Conservation (phyloP, 2,797 vertebrate species). For the Rhincodon typus region DNA sequence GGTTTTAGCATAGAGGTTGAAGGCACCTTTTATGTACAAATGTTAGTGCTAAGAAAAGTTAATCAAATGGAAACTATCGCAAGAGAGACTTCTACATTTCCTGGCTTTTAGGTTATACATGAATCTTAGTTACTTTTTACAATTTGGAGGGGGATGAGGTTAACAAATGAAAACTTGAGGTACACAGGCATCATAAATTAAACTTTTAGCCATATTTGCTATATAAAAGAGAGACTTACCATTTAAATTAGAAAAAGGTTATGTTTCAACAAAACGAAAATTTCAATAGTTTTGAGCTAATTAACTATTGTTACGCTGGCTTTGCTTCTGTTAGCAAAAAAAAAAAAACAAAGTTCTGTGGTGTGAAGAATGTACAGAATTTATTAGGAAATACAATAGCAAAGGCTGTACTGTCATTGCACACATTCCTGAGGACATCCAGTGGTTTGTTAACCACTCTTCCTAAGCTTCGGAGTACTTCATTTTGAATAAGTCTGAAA, state of each 20-base stretch:
- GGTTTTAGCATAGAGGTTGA: neutral
- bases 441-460: too few relatives aligned
- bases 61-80: neutral
- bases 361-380: neutral
- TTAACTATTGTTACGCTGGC: neutral
- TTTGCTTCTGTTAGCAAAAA: neutral
- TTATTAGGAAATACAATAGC: neutral
- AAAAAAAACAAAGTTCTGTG: neutral
- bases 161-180: neutral
- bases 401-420: neutral
- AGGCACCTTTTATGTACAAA: neutral
- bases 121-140: neutral
- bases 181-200: neutral
- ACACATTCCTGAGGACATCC: too few relatives aligned
- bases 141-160: neutral
- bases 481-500: too few relatives aligned
- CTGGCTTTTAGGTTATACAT: neutral
- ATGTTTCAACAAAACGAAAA: neutral
- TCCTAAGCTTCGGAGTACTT: too few relatives aligned
- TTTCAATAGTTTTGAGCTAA: neutral
- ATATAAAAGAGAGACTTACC: neutral
- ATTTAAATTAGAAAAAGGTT: neutral
- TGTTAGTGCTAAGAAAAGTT: neutral
- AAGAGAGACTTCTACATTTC: neutral
- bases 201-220: neutral